Evolutionary conservation across 2,888 invertebrate species (phyloP).

Genomic region (Drosophila peninsularis): DNA sequence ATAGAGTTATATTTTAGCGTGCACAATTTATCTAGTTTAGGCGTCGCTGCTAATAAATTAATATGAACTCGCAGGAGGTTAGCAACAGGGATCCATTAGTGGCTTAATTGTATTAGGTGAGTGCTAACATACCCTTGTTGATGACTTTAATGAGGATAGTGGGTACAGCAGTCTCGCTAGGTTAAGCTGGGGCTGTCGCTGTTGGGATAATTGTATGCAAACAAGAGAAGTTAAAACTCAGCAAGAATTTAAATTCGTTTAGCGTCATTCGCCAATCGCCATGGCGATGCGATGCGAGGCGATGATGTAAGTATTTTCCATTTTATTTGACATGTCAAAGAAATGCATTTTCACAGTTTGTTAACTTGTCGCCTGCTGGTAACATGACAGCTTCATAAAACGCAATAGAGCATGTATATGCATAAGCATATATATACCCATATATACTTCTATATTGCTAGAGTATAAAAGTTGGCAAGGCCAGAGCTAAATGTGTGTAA

Average conservation of each 20-base stretch:
- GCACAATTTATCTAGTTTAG: background rate
- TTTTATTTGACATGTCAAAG: conserved; percentile 7
- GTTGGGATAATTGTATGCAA: conserved; percentile 4
- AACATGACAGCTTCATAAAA: background rate
- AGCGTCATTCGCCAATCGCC: background rate
- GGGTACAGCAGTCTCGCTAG: background rate
- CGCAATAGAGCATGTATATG: background rate
- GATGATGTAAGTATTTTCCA: conserved; percentile 8
- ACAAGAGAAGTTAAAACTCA: background rate
- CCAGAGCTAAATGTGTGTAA: background rate
- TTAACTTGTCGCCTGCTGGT: conserved; percentile 5
- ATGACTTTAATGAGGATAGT: background rate
- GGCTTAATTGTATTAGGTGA: background rate
- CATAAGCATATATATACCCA: background rate
- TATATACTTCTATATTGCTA: background rate
- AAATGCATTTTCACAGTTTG: conserved; percentile 15
- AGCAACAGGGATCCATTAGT: background rate
- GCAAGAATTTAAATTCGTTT: conserved; percentile 9
- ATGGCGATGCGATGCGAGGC: background rate
- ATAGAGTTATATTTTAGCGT: background rate
- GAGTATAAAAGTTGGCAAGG: background rate
- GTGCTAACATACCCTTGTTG: background rate
- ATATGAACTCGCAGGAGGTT: background rate
- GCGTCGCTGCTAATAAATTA: conserved; percentile 1
- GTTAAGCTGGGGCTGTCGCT: conserved; percentile 1